These are phyloP conservation scores for Ostrea denselamellosa DNA, from an alignment of 1,140 invertebrate species.

Conservation along the genomic window DNA sequence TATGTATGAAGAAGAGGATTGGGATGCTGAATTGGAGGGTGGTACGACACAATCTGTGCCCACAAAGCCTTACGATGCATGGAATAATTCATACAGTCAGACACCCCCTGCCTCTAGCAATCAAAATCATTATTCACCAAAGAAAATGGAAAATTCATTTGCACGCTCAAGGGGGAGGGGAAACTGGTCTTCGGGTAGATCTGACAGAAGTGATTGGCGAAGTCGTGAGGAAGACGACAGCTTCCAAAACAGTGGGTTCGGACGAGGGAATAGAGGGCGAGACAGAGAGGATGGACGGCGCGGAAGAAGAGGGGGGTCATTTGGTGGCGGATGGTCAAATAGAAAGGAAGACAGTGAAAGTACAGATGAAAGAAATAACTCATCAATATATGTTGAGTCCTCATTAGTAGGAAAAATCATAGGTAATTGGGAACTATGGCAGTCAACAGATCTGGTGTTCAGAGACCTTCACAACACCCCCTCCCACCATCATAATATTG, in stretches of 20 bases:
- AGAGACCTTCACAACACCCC: no score
- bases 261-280: conserved; percentile 36
- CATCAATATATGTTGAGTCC: conserved; percentile 48
- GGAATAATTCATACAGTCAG: neutral
- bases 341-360: conserved; percentile 30
- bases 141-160: conserved; percentile 35
- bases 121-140: conserved; percentile 10
- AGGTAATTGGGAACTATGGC: conserved; percentile 44
- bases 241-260: neutral
- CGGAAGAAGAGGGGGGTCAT: conserved; percentile 44
- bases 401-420: conserved; percentile 63
- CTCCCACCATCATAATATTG: no score
- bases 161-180: conserved; percentile 45
- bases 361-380: neutral
- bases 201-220: conserved; percentile 40
- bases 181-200: conserved; percentile 24
- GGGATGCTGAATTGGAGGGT: conserved; percentile 57
- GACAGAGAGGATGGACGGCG: conserved; percentile 1
- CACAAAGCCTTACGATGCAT: neutral
- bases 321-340: conserved; percentile 26
- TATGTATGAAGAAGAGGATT: conserved; percentile 59
- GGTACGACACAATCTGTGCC: conserved; percentile 17
- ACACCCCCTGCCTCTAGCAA: neutral
- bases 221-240: conserved; percentile 21
- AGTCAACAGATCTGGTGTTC: no score